Evolutionary conservation across 2,888 invertebrate species (phyloP), one percentile per base, ranked within the genome.

Genomic region (Mesoligia furuncula): DNA sequence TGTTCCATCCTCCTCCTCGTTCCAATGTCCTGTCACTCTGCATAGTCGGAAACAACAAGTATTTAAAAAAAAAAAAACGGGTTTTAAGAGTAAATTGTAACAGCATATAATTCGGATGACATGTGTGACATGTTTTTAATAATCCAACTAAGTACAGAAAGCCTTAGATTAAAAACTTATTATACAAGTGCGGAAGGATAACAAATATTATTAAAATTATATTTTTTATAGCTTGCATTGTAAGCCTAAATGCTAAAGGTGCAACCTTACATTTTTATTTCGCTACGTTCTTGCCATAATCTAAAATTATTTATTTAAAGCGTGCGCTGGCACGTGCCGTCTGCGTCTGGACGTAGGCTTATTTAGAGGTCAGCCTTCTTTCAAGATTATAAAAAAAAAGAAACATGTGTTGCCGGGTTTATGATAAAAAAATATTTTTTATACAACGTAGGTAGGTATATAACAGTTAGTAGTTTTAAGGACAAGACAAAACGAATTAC

Each of bases 91-190:
- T 69, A 62, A 57, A 51, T 42, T 70, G 27, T n/a, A 9, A 62
- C 27, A 51, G 20, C n/a, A 59, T 59, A 57, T 71, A 71, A 77
- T 80, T 80, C 72, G 20, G 57, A 51, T n/a, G n/a, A n/a, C n/a
- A n/a, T n/a, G n/a, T 39, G 31, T 51, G 59, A n/a, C 5, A 51
- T 67, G 31, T 64, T 59, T 77, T 8, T 27, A 64, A 81, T 76
- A 66, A 66, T 66, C 73, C 71, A 64, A 84, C 77, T 89, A 90
- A 86, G 85, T 89, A 89, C 85, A 81, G 75, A 78, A 68, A 66
- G 66, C 39, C 36, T 42, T 74, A 65, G 0, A 69, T 61, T 87
- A 77, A 71, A 72, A 79, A 65, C 31, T 51, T 57, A 79, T 57
- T 42, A 64, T 42, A 84, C 68, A 69, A 68, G 17, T 27, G 66